A percentile compares a stretch with the other conserved stretches of the same genome.
Conservation (phyloP, 1,140 invertebrate species). For the Brachionus asplanchnoidis region DNA sequence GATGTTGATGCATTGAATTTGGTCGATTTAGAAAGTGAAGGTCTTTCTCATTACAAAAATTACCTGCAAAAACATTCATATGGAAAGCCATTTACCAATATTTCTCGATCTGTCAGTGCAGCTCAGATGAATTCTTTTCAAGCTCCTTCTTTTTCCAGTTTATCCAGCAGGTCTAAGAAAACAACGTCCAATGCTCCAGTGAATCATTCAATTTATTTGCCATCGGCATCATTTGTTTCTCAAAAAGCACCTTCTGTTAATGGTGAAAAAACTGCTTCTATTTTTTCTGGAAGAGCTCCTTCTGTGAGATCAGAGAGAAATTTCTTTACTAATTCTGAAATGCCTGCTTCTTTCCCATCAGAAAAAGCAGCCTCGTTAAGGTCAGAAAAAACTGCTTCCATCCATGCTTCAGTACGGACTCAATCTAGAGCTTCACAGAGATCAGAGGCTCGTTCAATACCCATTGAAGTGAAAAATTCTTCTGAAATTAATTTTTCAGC, state of each 20-base stretch:
- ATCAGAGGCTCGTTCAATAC: neutral
- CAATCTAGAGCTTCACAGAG: neutral
- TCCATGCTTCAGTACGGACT: neutral
- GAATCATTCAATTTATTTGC: neutral
- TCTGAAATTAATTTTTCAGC: neutral
- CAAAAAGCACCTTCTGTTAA: neutral
- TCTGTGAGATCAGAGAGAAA: neutral
- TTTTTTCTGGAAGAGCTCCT: neutral
- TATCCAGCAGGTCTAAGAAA: neutral
- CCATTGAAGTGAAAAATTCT: neutral
- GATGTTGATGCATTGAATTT: constrained; percentile 28
- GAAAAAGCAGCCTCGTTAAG: neutral
- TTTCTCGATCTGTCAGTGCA: neutral
- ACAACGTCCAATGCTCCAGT: neutral
- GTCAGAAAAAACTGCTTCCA: neutral
- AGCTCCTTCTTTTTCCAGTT: neutral
- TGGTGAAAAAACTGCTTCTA: neutral
- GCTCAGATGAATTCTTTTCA: neutral
- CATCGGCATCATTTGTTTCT: neutral
- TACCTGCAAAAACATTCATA: neutral
- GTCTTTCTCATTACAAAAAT: constrained; percentile 4
- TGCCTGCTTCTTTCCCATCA: neutral
- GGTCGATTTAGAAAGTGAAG: constrained; percentile 28
- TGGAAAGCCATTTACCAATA: neutral
- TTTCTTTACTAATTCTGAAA: neutral